A percentile compares a stretch with the other conserved stretches of the same genome.
Conservation (phyloP, 2,888 invertebrate species). For the Harpagoxenus sublaevis region DNA sequence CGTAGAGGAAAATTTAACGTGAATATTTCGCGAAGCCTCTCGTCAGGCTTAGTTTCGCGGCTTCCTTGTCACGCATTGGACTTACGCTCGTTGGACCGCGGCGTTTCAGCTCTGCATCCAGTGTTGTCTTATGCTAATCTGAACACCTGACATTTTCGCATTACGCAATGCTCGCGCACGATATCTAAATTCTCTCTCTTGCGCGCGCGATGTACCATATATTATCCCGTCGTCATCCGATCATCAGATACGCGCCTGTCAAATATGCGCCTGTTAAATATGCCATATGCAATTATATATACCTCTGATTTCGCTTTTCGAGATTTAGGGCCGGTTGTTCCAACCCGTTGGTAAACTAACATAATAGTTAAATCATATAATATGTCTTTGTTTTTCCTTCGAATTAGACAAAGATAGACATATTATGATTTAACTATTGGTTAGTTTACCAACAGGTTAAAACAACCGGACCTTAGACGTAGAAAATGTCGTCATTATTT, state of each 20-base stretch:
- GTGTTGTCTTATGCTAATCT: conserved; percentile 72
- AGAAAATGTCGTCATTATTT: not conserved
- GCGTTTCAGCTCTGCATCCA: conserved; percentile 59
- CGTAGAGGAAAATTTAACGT: conserved; percentile 19
- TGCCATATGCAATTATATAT: not conserved
- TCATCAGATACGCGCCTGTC: conserved; percentile 28
- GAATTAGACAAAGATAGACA: too few species aligned
- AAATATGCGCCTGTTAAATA: conserved; percentile 5
- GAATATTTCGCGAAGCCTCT: not conserved
- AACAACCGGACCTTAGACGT: too few species aligned
- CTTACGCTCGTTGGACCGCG: conserved; percentile 59
- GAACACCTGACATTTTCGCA: conserved; percentile 58
- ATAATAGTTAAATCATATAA: too few species aligned
- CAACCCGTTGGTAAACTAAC: too few species aligned
- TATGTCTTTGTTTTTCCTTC: too few species aligned
- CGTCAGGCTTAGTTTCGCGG: conserved; percentile 13
- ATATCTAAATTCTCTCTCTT: conserved; percentile 56
- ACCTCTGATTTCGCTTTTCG: too few species aligned
- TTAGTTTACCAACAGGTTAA: too few species aligned
- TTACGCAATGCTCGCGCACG: conserved; percentile 60
- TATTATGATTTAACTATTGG: too few species aligned
- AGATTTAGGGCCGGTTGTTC: too few species aligned
- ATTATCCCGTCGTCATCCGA: conserved; percentile 46
- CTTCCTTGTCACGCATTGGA: conserved; percentile 59
- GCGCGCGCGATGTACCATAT: conserved; percentile 15